phyloP scores from a whole-genome alignment of 2,797 vertebrate genomes.

The Pangasius mekongensis region DNA sequence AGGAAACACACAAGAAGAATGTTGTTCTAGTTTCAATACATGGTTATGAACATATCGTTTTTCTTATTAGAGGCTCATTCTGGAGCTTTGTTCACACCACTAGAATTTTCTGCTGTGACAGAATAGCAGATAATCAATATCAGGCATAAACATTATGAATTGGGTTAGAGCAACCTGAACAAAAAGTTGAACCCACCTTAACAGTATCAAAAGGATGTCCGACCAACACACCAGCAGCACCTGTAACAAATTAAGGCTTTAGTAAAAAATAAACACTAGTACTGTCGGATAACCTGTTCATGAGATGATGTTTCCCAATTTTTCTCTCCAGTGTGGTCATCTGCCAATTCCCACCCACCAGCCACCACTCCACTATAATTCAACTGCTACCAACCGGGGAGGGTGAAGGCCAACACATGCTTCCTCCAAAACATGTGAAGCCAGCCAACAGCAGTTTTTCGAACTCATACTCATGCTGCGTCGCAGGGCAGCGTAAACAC shows the following conservation, averaged over 20 bases:
- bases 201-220: conserved; percentile 97
- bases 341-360: not conserved
- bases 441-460: not conserved
- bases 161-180: conserved; percentile 15
- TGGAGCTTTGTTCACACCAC: not conserved
- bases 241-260: conserved; percentile 69
- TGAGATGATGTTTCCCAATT: not conserved
- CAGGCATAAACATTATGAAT: conserved; percentile 20
- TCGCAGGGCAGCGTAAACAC: not conserved
- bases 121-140: not conserved
- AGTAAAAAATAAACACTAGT: not conserved
- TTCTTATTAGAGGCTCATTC: not conserved
- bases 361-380: not conserved
- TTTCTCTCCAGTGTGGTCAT: not conserved
- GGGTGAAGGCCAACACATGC: not conserved
- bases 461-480: not conserved
- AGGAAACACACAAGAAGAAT: not conserved
- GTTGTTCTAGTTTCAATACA: not conserved
- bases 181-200: conserved; percentile 83
- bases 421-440: not conserved
- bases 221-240: conserved; percentile 93
- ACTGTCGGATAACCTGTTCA: not conserved
- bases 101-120: not conserved
- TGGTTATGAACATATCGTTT: not conserved
- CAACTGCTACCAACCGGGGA: not conserved